Evolutionary conservation across 2,113 vertebrate species (phyloP), one percentile per base, ranked within the genome.

Genomic region (Hypanus sabinus): DNA sequence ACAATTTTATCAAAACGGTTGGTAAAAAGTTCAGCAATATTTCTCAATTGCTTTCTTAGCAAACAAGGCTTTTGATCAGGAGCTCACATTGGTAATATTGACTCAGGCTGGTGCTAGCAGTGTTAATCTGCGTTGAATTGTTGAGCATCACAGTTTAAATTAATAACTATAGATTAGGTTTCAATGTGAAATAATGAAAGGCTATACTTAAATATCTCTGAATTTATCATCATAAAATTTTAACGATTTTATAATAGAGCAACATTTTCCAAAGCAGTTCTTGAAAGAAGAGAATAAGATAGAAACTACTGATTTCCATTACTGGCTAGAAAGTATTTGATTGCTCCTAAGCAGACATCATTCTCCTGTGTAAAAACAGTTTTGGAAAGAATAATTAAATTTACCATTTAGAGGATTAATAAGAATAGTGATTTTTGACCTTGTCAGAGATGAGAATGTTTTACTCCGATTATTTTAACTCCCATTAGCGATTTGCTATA

Each of bases 261-360:
- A 90, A 90, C n/a, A 90, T 90, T 65, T 90, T 90, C 85, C 85
- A 90, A 27, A 90, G 60, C 85, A 90, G 27, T 16, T 65, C 55
- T 9, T 1, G 0, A 90, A 33, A 65, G 85, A 90, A 20, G 12
- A 60, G 83, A 30, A 60, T 60, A 62, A 68, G 20, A 83, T 55
- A 10, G 6, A 68, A 18, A 36, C 5, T 68, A 85, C 55, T 85
- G 55, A 85, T 55, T 65, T 90, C n/a, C 33, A 65, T 18, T 65
- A 68, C n/a, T 36, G 57, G 30, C 7, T 20, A 68, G 60, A 30
- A 65, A 7, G 60, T 65, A 18, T 16, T 90, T 90, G 55, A 24
- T n/a, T 57, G 46, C 20, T 60, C 55, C 24, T 65, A 60, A 88
- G 85, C 27, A 33, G 30, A 65, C 1, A 90, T 6, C 57, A n/a